Conservation (phyloP, 2,888 invertebrate genomes). For the Temnothorax unifasciatus region DNA sequence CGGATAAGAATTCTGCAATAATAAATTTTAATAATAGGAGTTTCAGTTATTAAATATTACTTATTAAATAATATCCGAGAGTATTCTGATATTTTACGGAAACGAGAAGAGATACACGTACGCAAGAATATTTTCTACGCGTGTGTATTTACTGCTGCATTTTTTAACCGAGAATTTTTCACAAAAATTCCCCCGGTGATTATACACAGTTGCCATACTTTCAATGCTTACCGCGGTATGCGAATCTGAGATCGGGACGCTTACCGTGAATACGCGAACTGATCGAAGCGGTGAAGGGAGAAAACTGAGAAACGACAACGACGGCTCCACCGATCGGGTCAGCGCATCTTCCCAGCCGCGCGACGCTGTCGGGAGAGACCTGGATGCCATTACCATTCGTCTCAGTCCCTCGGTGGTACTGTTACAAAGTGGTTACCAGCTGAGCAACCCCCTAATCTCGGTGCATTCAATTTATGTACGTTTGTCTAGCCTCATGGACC, state of each 20-base stretch:
- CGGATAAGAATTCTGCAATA: neutral
- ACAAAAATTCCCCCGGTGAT: neutral
- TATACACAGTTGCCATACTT: neutral
- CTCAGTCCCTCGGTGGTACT: slow-evolving; percentile 67
- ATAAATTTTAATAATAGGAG: neutral
- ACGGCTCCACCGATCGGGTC: slow-evolving; percentile 6
- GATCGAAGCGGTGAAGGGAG: slow-evolving; percentile 14
- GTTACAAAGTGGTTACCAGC: slow-evolving; percentile 74
- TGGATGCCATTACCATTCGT: slow-evolving; percentile 71
- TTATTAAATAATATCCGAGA: neutral
- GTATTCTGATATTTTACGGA: neutral
- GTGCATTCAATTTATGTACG: slow-evolving; percentile 74
- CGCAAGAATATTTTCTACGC: neutral
- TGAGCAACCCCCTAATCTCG: slow-evolving; percentile 68
- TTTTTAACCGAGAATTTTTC: neutral
- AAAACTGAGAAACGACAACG: neutral
- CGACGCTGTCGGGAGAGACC: slow-evolving; percentile 32
- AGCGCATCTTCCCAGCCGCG: slow-evolving; percentile 24
- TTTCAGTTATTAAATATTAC: no score
- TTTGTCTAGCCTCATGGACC: slow-evolving; percentile 71
- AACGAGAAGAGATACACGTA: neutral
- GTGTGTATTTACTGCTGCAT: neutral
- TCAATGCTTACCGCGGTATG: neutral
- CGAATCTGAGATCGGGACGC: neutral
- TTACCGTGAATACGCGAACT: neutral